Percentiles rank a stretch among this genome's conserved stretches.
These are phyloP conservation scores for Microtus ochrogaster DNA, from an alignment of 2,113 vertebrate species.

Conservation along the genomic window DNA sequence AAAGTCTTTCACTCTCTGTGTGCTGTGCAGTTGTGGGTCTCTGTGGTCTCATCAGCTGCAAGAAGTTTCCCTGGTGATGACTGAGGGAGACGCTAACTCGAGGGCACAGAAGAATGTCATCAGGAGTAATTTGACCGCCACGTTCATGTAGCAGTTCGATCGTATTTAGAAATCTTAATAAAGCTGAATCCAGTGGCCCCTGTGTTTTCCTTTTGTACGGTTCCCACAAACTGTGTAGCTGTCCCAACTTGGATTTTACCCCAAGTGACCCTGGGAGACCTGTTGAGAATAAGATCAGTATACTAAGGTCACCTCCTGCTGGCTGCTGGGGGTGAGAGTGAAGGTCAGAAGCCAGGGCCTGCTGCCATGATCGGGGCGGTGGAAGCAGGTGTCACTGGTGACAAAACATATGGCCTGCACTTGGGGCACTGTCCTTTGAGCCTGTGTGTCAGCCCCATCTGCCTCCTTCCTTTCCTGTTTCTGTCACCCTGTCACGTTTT, in stretches of 20 bases:
- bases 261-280: not conserved
- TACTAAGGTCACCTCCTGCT: fast-evolving
- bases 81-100: not conserved
- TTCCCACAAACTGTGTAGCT: fast-evolving
- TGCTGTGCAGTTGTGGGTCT: not conserved
- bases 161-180: not conserved
- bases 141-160: too few relatives aligned
- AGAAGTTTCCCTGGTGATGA: not conserved
- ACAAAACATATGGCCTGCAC: fast-evolving
- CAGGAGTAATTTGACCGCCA: not conserved
- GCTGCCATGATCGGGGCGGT: fast-evolving
- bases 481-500: fast-evolving
- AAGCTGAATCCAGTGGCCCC: not conserved
- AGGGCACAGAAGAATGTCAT: not conserved
- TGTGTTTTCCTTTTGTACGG: not conserved
- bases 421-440: not conserved
- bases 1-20: not conserved
- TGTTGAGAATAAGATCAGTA: not conserved
- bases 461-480: not conserved
- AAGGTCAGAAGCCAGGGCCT: not conserved
- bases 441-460: not conserved
- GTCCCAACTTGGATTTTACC: not conserved
- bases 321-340: fast-evolving
- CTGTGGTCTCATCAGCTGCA: not conserved
- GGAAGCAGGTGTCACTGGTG: fast-evolving